Percentiles rank a stretch among this genome's conserved stretches.
These are phyloP conservation scores for Prunella fulvescens DNA, from an alignment of 2,113 vertebrate genomes.

Conservation along the genomic window DNA sequence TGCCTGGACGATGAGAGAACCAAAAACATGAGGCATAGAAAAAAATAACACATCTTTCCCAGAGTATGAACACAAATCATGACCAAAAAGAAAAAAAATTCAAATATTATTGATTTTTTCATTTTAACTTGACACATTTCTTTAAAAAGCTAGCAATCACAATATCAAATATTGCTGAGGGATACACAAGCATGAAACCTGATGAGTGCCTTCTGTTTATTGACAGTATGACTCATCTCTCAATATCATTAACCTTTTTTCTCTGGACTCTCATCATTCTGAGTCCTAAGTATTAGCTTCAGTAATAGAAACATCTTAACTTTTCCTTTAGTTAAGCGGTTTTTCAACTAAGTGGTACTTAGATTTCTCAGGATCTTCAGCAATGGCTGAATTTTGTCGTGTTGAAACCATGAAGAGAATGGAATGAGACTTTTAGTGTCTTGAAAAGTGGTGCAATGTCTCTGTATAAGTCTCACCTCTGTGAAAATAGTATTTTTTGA, in stretches of 20 bases:
- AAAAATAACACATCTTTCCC: not conserved
- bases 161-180: not conserved
- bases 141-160: not conserved
- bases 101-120: not conserved
- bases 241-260: not conserved
- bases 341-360: not conserved
- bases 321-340: not conserved
- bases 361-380: not conserved
- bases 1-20: not conserved
- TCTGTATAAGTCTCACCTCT: not conserved
- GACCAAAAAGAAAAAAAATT: not conserved
- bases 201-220: not conserved
- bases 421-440: not conserved
- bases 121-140: not conserved
- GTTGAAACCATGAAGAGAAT: not conserved
- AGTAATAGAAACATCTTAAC: not conserved
- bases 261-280: not conserved
- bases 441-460: not conserved
- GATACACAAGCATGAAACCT: not conserved
- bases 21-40: not conserved
- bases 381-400: accelerated
- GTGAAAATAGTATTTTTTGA: not conserved
- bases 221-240: not conserved
- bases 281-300: not conserved
- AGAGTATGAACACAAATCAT: not conserved